Percentiles rank a stretch among this genome's conserved stretches.
phyloP scores from a whole-genome alignment of 2,888 invertebrate species.

The Dasysyrphus tricinctus region DNA sequence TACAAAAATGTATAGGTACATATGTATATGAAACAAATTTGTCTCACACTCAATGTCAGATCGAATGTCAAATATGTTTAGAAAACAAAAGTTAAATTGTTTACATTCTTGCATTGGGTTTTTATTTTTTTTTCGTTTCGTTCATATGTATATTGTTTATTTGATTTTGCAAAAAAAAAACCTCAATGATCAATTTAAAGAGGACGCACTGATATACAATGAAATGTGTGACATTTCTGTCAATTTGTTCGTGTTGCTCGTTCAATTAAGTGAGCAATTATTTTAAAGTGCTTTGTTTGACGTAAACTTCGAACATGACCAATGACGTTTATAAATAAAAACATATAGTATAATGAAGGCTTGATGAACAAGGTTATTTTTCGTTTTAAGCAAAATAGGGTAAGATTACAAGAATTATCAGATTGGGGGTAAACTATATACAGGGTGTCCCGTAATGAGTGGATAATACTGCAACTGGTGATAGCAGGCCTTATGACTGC shows the following conservation, averaged over 20 bases:
- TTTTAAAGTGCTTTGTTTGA: constrained; percentile 31
- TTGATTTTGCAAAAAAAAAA: constrained; percentile 49
- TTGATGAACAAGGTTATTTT: not conserved
- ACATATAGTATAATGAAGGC: not conserved
- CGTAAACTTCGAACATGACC: not conserved
- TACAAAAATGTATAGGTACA: too few relatives aligned
- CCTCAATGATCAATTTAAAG: constrained; percentile 37
- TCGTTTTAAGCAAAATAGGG: not conserved
- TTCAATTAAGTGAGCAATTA: constrained; percentile 30
- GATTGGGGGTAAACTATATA: too few relatives aligned
- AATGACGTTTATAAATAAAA: constrained; percentile 3
- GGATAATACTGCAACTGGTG: too few relatives aligned
- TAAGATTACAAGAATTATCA: not conserved
- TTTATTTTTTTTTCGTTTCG: constrained; percentile 15
- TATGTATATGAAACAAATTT: not conserved
- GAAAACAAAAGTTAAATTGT: constrained; percentile 46
- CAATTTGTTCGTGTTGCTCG: constrained; percentile 8
- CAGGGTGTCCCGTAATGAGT: too few relatives aligned
- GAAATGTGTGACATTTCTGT: constrained; percentile 31
- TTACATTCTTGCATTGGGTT: constrained; percentile 25
- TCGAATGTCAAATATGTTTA: constrained; percentile 73
- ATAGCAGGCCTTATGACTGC: too few relatives aligned
- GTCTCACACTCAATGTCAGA: constrained; percentile 56
- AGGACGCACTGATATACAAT: constrained; percentile 4
- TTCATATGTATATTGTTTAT: constrained; percentile 22